Base-by-base conservation (phyloP, 1,140 invertebrate genomes). In the Papilio aristodemus region DNA sequence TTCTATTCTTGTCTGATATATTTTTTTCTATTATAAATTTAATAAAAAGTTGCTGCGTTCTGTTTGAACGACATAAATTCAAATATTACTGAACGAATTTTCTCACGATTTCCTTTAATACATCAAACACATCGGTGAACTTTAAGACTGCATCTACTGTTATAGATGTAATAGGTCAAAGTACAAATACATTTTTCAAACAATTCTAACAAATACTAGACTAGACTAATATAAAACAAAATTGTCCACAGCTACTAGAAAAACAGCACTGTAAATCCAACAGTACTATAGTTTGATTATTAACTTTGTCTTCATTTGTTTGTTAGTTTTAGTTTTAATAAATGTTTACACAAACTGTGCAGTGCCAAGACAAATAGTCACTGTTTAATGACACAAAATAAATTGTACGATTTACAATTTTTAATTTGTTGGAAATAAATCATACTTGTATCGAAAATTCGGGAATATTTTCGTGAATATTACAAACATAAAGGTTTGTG, bases 1-100 rank as follows among this genome's bases (percentile, higher is more conserved):
- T 22, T 54, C 46, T 54, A 54, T 54, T 54, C 9, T 50, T 50
- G 17, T 50, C 46, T 50, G 46, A 8, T 46, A 46, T 6, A 9
- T 50, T 50, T 22, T n/a, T 50, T 50, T 50, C 17, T 22, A 10
- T 19, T 46, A 10, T 9, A 22, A 1, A 50, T 50, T 19, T 19
- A 10, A 22, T 50, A 50, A 8, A 50, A 50, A 4, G 10, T 50
- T 3, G 17, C 43, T 9, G 2, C 27, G 8, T 10, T 19, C 0
- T 14, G 14, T 17, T 1, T 14, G 2, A 41, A 46, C 17, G 6
- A 32, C 27, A 32, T 32, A 32, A 32, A 32, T 32, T 32, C 27
- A 4, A 19, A 46, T 17, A 14, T 9, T 0, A 22, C 17, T 19
- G 2, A 46, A 50, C 9, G 8, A 8, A 3, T 22, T 50, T 50